These are phyloP conservation scores for Sebastes ruberrimus DNA, from an alignment of 2,797 vertebrate genomes.

Conservation along the genomic window DNA sequence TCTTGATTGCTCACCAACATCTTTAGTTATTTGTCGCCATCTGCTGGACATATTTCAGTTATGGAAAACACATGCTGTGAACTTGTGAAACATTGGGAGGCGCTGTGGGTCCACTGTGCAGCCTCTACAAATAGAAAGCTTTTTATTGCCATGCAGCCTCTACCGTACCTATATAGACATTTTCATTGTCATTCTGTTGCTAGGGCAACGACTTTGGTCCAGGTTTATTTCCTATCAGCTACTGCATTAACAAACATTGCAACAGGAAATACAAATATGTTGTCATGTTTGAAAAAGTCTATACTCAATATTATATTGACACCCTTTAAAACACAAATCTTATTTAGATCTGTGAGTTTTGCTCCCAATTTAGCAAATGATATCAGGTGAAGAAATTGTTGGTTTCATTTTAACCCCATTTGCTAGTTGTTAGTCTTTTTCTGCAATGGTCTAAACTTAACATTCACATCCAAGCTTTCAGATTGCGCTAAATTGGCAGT, in stretches of 20 bases:
- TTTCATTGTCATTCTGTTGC: too few relatives aligned
- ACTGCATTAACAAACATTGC: too few relatives aligned
- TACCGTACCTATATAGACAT: too few relatives aligned
- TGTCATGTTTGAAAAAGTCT: too few relatives aligned
- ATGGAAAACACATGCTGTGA: background rate
- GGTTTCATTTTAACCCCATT: background rate
- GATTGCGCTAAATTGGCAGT: background rate
- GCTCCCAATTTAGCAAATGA: background rate
- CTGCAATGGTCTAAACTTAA: background rate
- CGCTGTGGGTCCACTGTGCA: background rate
- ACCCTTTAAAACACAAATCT: background rate
- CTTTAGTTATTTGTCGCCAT: constrained; percentile 32
- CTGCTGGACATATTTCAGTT: constrained; percentile 31
- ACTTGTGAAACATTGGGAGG: background rate
- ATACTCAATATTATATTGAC: too few relatives aligned
- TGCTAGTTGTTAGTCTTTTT: background rate
- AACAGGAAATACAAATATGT: too few relatives aligned
- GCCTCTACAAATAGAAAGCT: background rate
- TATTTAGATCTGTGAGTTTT: background rate
- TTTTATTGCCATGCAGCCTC: background rate
- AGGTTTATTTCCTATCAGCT: too few relatives aligned
- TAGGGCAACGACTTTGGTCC: too few relatives aligned
- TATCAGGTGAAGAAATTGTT: background rate
- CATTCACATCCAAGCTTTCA: background rate
- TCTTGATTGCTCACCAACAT: background rate